Percentiles rank a stretch among this genome's conserved stretches.
Conservation (phyloP, 2,113 vertebrate genomes). For the Engystomops pustulosus region DNA sequence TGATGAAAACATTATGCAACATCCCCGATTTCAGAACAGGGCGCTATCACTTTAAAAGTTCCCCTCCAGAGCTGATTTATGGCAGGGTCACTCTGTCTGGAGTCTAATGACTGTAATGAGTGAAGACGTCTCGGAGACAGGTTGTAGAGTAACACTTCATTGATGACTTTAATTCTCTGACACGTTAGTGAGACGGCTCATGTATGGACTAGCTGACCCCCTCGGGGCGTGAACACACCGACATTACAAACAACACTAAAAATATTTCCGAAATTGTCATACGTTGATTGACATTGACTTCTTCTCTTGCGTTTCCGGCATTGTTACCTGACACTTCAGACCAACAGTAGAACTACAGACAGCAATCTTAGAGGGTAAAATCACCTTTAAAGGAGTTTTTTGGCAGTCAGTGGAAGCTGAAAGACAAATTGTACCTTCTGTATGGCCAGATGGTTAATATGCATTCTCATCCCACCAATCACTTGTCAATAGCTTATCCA, state of each 20-base stretch:
- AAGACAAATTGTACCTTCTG: too few relatives aligned
- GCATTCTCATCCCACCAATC: too few relatives aligned
- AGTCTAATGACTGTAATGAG: background rate
- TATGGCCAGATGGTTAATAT: too few relatives aligned
- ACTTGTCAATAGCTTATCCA: too few relatives aligned
- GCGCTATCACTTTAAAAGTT: background rate
- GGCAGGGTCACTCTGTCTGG: constrained; percentile 7
- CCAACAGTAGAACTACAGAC: too few relatives aligned
- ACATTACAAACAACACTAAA: constrained; percentile 24
- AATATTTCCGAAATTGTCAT: constrained; percentile 39
- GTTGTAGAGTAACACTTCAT: constrained; percentile 1
- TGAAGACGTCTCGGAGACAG: constrained; percentile 14
- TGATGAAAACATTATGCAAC: too few relatives aligned
- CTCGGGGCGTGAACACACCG: background rate
- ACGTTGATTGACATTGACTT: constrained; percentile 27
- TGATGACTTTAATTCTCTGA: background rate
- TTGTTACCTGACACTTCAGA: too few relatives aligned
- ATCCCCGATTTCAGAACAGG: too few relatives aligned
- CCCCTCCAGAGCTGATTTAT: too few relatives aligned
- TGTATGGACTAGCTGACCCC: constrained; percentile 10
- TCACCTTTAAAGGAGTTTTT: too few relatives aligned
- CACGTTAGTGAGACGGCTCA: background rate
- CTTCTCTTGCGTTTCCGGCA: background rate
- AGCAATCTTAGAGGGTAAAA: too few relatives aligned
- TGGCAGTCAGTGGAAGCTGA: too few relatives aligned